Conservation (phyloP, 2,888 invertebrate species). For the Plebejus melissa region DNA sequence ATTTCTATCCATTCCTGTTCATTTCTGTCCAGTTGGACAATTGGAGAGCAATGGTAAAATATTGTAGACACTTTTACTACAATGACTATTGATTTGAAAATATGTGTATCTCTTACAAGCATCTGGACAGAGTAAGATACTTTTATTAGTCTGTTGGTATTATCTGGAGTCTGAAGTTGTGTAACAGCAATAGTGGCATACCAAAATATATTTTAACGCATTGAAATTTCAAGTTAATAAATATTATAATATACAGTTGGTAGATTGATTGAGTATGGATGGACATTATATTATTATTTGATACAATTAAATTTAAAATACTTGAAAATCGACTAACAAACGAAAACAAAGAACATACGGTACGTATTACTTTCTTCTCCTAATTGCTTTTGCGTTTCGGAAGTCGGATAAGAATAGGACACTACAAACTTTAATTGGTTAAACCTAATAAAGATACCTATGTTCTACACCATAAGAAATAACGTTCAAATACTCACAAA, state of each 20-base stretch:
- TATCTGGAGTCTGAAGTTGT: not conserved
- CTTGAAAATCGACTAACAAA: no score
- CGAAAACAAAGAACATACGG: no score
- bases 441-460: no score
- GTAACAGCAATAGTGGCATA: not conserved
- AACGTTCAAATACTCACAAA: slow-evolving; percentile 1
- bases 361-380: no score
- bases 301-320: no score
- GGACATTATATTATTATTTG: no score
- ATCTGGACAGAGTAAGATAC: not conserved
- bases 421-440: no score
- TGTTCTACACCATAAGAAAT: not conserved
- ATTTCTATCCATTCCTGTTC: not conserved
- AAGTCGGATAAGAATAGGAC: no score
- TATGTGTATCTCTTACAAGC: not conserved
- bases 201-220: not conserved
- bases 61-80: slow-evolving; percentile 3
- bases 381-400: no score
- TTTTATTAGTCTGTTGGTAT: not conserved
- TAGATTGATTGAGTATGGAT: no score
- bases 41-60: slow-evolving; percentile 16
- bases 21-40: not conserved
- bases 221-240: not conserved
- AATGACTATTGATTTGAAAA: slow-evolving; percentile 15
- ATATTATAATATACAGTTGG: no score